These are phyloP conservation scores for Sorex maritimensis DNA, from an alignment of 2,797 vertebrate genomes.

Conservation along the genomic window DNA sequence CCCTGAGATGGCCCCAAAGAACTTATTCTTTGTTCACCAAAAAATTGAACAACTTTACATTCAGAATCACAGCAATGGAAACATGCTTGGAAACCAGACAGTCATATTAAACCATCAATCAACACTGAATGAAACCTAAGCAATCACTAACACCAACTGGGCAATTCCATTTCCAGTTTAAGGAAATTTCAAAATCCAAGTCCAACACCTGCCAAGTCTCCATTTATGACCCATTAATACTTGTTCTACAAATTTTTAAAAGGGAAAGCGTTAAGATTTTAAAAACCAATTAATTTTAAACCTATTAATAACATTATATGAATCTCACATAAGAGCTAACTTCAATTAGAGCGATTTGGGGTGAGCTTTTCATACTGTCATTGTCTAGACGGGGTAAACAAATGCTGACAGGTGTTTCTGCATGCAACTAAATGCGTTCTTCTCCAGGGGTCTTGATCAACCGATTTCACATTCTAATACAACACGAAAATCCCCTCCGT, in stretches of 20 bases:
- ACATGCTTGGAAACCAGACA: slow-evolving; percentile 47
- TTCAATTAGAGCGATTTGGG: background rate
- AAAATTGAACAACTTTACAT: slow-evolving; percentile 21
- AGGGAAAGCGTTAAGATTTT: background rate
- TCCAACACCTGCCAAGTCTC: slow-evolving; percentile 63
- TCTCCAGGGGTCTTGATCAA: slow-evolving; percentile 23
- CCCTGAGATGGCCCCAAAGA: background rate
- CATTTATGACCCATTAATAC: background rate
- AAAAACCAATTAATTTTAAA: background rate
- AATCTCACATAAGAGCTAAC: background rate
- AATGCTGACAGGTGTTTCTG: slow-evolving; percentile 29
- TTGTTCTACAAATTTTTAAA: slow-evolving; percentile 41
- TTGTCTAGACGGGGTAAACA: background rate
- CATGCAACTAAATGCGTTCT: slow-evolving; percentile 52
- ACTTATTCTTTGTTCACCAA: slow-evolving; percentile 47
- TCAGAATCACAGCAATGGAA: background rate
- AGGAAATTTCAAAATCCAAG: slow-evolving; percentile 70
- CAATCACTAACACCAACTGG: slow-evolving; percentile 20
- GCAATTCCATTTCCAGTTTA: slow-evolving; percentile 67
- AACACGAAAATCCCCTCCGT: background rate
- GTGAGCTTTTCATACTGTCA: background rate
- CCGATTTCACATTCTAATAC: background rate
- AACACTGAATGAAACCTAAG: slow-evolving; percentile 69
- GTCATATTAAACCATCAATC: slow-evolving; percentile 34
- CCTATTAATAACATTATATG: background rate